Conservation (phyloP, 1,140 invertebrate genomes). For the Laupala kohalensis region DNA sequence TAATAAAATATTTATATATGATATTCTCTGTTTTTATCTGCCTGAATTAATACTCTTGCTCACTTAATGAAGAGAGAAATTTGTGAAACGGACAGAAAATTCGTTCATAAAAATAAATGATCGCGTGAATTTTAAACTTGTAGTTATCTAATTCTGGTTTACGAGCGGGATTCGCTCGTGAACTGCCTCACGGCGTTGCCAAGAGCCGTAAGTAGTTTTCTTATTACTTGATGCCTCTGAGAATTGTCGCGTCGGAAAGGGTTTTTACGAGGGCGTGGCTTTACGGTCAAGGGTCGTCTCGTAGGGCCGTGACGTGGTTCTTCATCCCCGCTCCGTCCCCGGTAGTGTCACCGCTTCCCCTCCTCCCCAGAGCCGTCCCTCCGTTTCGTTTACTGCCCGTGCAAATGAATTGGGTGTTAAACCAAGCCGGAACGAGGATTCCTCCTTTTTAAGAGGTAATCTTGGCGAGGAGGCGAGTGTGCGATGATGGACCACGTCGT, state of each 20-base stretch:
- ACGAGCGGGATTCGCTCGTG: background rate
- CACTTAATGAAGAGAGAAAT: too few species aligned
- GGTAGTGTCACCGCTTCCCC: background rate
- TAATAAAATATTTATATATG: too few species aligned
- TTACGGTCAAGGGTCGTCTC: background rate
- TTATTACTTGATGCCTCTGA: background rate
- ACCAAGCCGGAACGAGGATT: background rate
- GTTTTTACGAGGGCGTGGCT: background rate
- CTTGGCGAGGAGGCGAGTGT: background rate
- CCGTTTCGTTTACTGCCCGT: background rate
- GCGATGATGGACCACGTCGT: background rate
- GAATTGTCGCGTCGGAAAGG: background rate
- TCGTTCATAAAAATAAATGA: background rate
- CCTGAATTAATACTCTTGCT: too few species aligned
- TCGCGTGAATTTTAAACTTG: background rate
- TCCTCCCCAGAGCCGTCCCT: too few species aligned
- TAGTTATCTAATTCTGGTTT: background rate
- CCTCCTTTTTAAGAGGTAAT: constrained; percentile 6
- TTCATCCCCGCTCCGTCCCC: background rate
- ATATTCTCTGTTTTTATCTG: too few species aligned
- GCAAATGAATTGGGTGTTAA: constrained; percentile 10
- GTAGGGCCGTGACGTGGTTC: background rate
- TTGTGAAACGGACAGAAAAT: background rate
- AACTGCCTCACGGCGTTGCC: background rate
- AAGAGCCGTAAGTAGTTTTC: background rate